Evolutionary conservation across 2,888 invertebrate species (phyloP), one percentile per base, ranked within the genome.

Genomic region (Neoscelio sp.): DNA sequence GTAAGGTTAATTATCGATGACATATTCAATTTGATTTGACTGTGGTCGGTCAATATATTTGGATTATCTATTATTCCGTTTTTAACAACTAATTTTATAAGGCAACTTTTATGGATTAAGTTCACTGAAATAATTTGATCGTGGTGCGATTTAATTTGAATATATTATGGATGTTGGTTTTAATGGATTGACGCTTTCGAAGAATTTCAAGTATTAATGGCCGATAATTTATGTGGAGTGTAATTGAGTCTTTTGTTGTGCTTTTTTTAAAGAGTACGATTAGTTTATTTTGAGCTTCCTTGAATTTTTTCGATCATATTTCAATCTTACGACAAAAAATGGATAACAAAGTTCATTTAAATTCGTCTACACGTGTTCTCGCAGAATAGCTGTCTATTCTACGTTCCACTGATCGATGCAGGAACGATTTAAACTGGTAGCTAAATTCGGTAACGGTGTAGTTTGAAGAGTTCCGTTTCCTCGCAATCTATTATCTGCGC

Each of bases 1-100:
- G 30, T 75, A 67, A 75, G 75, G 50, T 75, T 67, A 75, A 75
- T 75, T 75, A 75, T 52, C 75, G 75, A 75, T 75, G 75, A 75
- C 75, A 65, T 58, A 74, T 74, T 74, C 74, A 74, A 74, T 74
- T 74, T 74, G 65, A 54, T 30, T 50, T 23, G 46, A 52, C 65
- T 0, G 5, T 40, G 13, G 15, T 30, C 10, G 15, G 58, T 30
- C 74, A 74, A 58, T 74, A 74, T 44, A 40, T 60, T 60, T 17
- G 30, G 60, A 67, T 75, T 75, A 75, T 52, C 75, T 52, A 73
- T 73, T 73, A 73, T 73, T 64, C 58, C 7, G 54, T 46, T 56
- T 64, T 54, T 28, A 30, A 62, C 67, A 68, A 75, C 68, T 75
- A 68, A 75, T 75, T 68, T 75, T 75, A 68, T 62, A 68, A 68